Evolutionary conservation across 2,888 invertebrate genomes (phyloP).

Genomic region (Cephus sareptanus): DNA sequence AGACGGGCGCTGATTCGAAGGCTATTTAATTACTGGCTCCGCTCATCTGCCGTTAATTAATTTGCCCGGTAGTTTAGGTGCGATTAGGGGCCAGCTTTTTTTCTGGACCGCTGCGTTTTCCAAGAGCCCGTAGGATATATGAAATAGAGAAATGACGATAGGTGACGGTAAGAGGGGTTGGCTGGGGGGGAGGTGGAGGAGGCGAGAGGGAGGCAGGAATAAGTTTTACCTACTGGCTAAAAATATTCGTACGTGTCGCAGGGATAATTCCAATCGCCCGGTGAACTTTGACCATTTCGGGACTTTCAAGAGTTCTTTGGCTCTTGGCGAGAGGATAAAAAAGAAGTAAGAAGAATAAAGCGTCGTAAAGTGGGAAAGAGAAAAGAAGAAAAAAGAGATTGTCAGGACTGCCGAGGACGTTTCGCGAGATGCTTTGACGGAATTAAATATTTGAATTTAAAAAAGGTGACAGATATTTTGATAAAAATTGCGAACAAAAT

Average conservation of each 20-base stretch:
- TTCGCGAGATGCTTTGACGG: neutral
- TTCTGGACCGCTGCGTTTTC: neutral
- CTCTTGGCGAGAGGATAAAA: neutral
- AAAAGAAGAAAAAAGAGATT: neutral
- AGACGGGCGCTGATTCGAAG: conserved; percentile 51
- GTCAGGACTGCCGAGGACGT: neutral
- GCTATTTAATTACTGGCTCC: conserved; percentile 54
- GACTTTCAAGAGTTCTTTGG: neutral
- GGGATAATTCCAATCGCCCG: neutral
- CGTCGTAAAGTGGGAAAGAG: conserved; percentile 18
- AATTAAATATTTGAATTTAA: neutral
- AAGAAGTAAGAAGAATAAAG: neutral
- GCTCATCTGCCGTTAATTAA: conserved; percentile 56
- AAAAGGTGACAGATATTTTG: neutral
- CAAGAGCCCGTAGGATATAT: neutral
- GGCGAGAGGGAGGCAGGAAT: neutral
- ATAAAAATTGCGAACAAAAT: too few relatives aligned
- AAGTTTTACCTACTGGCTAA: neutral
- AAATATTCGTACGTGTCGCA: neutral
- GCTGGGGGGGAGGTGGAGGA: too few relatives aligned
- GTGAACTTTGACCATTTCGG: neutral
- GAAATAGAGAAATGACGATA: neutral
- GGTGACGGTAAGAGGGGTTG: neutral
- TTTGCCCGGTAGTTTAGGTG: conserved; percentile 53
- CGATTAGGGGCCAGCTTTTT: conserved; percentile 41